Evolutionary conservation across 1,140 invertebrate species (phyloP).

Genomic region (Drosophila tristis): DNA sequence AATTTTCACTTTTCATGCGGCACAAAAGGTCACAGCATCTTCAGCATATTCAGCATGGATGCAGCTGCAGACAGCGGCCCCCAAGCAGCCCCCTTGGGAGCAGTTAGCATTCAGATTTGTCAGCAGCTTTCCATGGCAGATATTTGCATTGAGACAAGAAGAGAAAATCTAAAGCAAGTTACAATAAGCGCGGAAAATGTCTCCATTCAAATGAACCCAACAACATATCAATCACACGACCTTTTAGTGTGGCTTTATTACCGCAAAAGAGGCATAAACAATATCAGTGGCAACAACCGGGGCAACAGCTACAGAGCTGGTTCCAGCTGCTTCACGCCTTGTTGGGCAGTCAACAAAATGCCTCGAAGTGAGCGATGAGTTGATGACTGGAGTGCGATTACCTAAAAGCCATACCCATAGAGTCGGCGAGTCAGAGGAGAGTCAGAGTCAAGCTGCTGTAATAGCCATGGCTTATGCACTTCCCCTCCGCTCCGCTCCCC

Average conservation of each 20-base stretch:
- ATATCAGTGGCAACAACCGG: conserved; percentile 38
- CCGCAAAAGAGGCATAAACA: conserved; percentile 35
- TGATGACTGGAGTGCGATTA: conserved; percentile 52
- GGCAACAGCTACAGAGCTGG: conserved; percentile 46
- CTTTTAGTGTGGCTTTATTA: conserved; percentile 27
- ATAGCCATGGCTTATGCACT: conserved; percentile 52
- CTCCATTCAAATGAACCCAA: conserved; percentile 18
- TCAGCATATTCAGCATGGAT: conserved; percentile 19
- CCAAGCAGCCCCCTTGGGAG: conserved; percentile 49
- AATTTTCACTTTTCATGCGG: conserved; percentile 77
- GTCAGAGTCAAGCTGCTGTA: conserved; percentile 47
- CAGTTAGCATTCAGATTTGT: conserved; percentile 72
- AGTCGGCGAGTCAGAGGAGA: conserved; percentile 1
- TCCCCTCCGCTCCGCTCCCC: conserved; percentile 3
- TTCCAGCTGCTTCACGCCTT: conserved; percentile 73
- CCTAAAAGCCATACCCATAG: conserved; percentile 54
- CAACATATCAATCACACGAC: conserved; percentile 34
- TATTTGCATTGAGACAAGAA: conserved; percentile 39
- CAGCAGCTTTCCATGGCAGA: conserved; percentile 44
- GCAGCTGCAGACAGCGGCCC: conserved; percentile 29
- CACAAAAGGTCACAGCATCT: conserved; percentile 65
- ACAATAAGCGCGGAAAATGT: conserved; percentile 15
- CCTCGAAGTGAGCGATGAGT: conserved; percentile 21
- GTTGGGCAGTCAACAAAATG: conserved; percentile 62
- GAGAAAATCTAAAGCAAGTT: conserved; percentile 17